Conservation (phyloP, 2,888 invertebrate species). For the Tuta absoluta region DNA sequence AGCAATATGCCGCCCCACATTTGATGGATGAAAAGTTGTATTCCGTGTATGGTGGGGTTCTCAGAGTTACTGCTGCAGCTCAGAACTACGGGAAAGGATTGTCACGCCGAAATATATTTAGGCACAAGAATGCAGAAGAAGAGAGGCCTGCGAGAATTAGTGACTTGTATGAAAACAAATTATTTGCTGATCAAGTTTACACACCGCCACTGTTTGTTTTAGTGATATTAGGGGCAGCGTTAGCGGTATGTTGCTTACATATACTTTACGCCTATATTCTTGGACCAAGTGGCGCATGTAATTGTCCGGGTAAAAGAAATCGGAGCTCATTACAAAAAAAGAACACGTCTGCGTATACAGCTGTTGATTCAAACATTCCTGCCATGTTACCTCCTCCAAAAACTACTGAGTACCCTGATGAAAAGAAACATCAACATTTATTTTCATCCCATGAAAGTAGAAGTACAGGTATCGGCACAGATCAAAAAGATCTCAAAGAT, state of each 20-base stretch:
- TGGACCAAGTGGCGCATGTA: conserved; percentile 49
- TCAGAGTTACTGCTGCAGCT: conserved; percentile 70
- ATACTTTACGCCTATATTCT: conserved; percentile 58
- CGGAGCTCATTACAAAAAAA: not conserved
- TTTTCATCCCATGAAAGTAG: conserved; percentile 42
- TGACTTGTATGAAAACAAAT: conserved; percentile 51
- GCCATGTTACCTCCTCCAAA: conserved; percentile 48
- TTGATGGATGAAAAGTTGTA: conserved; percentile 66
- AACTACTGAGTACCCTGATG: conserved; percentile 34
- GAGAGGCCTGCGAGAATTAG: not conserved
- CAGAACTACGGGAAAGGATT: conserved; percentile 68
- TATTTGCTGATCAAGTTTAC: conserved; percentile 48
- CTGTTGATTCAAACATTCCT: conserved; percentile 54
- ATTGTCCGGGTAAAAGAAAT: conserved; percentile 40
- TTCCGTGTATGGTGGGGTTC: conserved; percentile 65
- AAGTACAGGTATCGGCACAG: conserved; percentile 50
- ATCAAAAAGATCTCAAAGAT: conserved; percentile 63
- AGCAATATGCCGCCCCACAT: conserved; percentile 67
- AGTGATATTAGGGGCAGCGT: conserved; percentile 47
- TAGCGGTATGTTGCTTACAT: conserved; percentile 59
- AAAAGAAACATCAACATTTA: conserved; percentile 35
- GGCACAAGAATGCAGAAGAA: conserved; percentile 42
- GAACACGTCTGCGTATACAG: conserved; percentile 44
- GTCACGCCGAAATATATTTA: conserved; percentile 60
- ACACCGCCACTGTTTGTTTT: conserved; percentile 56